phyloP scores from a whole-genome alignment of 2,797 vertebrate genomes.

The Sebastiscus tertius region DNA sequence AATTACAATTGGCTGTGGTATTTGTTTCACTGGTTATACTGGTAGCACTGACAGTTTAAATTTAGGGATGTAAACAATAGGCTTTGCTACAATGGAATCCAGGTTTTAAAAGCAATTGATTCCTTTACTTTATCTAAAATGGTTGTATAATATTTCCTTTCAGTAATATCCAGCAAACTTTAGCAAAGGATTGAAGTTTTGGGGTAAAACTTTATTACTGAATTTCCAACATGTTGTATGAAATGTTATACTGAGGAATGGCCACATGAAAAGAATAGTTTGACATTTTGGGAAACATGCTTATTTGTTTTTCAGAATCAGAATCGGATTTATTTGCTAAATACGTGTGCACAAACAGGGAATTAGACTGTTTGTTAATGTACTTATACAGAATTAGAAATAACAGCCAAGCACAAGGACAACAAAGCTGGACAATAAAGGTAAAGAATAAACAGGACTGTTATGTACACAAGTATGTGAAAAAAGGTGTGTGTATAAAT shows the following conservation, averaged over 20 bases:
- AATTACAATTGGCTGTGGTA: not conserved
- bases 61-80: not conserved
- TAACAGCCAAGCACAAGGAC: too few species aligned
- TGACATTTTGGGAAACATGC: not conserved
- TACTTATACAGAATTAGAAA: too few species aligned
- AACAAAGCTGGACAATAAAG: too few species aligned
- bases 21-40: conserved; percentile 6
- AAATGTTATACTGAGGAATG: not conserved
- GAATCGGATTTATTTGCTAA: too few species aligned
- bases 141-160: not conserved
- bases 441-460: too few species aligned
- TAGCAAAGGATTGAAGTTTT: not conserved
- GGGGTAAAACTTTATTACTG: too few species aligned
- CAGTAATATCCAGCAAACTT: not conserved
- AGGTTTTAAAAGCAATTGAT: not conserved
- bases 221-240: not conserved
- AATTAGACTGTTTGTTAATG: too few species aligned
- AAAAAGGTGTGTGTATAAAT: too few species aligned
- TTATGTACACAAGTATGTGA: too few species aligned
- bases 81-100: not conserved
- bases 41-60: not conserved
- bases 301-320: not conserved
- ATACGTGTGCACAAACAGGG: too few species aligned
- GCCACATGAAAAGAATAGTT: not conserved
- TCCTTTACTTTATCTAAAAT: not conserved